Percentiles rank a stretch among this genome's conserved stretches.
Conservation (phyloP, 2,797 vertebrate species). For the Enteromius unitaeniatus region DNA sequence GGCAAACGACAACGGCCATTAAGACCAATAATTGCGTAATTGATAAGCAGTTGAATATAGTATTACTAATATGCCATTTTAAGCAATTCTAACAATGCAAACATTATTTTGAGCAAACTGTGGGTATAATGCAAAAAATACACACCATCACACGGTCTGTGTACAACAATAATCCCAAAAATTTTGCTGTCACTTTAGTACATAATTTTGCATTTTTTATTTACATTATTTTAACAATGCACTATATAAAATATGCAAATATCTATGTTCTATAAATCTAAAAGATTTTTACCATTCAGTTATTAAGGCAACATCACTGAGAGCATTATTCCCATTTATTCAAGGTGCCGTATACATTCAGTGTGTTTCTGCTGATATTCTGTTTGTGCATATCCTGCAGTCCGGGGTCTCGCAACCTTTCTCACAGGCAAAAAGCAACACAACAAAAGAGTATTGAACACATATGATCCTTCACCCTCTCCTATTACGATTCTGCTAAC, state of each 20-base stretch:
- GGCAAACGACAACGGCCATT: slow-evolving; percentile 77
- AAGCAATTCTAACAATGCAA: slow-evolving; percentile 63
- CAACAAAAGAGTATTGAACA: slow-evolving; percentile 78
- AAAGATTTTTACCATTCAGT: not conserved
- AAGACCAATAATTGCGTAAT: slow-evolving; percentile 51
- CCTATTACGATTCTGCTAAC: slow-evolving; percentile 82
- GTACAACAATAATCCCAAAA: slow-evolving; percentile 1
- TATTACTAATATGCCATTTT: slow-evolving; percentile 74
- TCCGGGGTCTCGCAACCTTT: slow-evolving; percentile 69
- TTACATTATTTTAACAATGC: not conserved
- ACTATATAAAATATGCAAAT: not conserved
- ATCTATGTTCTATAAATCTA: not conserved
- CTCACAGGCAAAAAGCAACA: slow-evolving; percentile 68
- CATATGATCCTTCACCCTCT: slow-evolving; percentile 77
- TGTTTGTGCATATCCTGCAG: slow-evolving; percentile 65
- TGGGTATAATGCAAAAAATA: not conserved
- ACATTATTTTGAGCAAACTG: slow-evolving; percentile 9
- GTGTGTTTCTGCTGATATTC: slow-evolving; percentile 69
- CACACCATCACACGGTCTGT: not conserved
- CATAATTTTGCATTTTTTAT: not conserved
- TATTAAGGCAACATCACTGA: not conserved
- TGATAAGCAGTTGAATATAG: slow-evolving; percentile 68
- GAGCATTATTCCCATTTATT: slow-evolving; percentile 17
- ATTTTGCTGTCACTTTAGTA: not conserved
- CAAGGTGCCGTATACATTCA: slow-evolving; percentile 24